These are phyloP conservation scores for Micrastur ruficollis DNA, from an alignment of 2,797 vertebrate genomes.

Conservation along the genomic window DNA sequence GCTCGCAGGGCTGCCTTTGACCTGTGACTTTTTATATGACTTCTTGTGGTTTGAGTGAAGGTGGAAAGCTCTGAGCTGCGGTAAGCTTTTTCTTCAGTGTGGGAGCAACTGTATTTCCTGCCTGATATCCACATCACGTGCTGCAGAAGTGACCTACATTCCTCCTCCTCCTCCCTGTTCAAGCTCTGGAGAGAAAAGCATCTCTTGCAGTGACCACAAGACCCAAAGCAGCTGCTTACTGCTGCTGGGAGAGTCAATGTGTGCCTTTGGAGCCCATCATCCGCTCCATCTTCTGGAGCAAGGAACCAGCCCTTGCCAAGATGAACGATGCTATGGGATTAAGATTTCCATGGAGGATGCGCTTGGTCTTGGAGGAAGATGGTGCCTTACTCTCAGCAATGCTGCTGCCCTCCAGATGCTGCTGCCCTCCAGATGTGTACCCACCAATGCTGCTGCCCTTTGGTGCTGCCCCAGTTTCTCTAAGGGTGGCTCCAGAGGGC, in stretches of 20 bases:
- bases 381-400: background rate
- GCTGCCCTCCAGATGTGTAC: background rate
- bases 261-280: background rate
- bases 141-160: slow-evolving; percentile 47
- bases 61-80: slow-evolving; percentile 47
- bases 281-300: background rate
- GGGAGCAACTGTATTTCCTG: slow-evolving; percentile 75
- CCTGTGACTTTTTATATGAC: slow-evolving; percentile 33
- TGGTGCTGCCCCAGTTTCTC: background rate
- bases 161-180: background rate
- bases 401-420: background rate
- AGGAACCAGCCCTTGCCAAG: background rate
- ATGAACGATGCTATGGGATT: background rate
- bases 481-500: accelerated
- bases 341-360: background rate
- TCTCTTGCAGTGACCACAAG: background rate
- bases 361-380: background rate
- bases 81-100: slow-evolving; percentile 60
- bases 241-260: background rate
- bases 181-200: background rate
- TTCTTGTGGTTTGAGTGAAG: slow-evolving; percentile 65
- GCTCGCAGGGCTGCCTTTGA: slow-evolving; percentile 3
- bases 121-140: slow-evolving; percentile 46
- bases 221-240: background rate
- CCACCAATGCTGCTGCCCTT: background rate